phyloP scores from a whole-genome alignment of 2,888 invertebrate species.

The Ennomos quercinarius region DNA sequence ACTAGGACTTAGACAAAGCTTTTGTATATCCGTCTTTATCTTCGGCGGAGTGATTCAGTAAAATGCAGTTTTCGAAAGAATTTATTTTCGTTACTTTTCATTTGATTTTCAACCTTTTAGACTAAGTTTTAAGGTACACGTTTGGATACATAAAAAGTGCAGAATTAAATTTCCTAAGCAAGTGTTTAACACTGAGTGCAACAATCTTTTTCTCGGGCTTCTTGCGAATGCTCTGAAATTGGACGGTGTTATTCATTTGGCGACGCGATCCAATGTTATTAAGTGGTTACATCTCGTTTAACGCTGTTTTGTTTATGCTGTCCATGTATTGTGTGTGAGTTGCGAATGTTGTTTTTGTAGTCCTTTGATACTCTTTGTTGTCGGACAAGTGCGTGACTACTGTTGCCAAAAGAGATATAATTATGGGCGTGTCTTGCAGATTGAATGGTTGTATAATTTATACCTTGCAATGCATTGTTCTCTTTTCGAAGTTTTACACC shows the following conservation, averaged over 20 bases:
- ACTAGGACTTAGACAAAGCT: conserved; percentile 46
- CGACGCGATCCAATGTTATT: conserved; percentile 59
- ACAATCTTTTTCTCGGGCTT: conserved; percentile 69
- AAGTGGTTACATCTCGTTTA: conserved; percentile 58
- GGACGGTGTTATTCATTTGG: conserved; percentile 62
- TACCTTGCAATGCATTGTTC: too few species aligned
- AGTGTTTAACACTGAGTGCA: conserved; percentile 71
- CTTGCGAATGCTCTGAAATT: conserved; percentile 61
- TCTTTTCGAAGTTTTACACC: too few species aligned
- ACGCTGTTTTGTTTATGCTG: conserved; percentile 48
- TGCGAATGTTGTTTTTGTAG: conserved; percentile 26
- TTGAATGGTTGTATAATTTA: too few species aligned
- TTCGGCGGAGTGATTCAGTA: conserved; percentile 73
- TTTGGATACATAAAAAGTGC: conserved; percentile 21
- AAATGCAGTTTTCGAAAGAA: conserved; percentile 56
- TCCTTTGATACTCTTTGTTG: conserved; percentile 5
- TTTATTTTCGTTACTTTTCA: conserved; percentile 47
- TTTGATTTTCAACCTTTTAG: conserved; percentile 7
- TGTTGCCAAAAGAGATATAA: too few species aligned
- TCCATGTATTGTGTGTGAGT: conserved; percentile 25
- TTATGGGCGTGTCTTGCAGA: too few species aligned
- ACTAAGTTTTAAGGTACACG: conserved; percentile 29
- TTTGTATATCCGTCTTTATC: conserved; percentile 62
- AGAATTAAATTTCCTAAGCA: conserved; percentile 72
- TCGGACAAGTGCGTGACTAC: not conserved